Conservation (phyloP, 2,113 vertebrate genomes). For the Poicephalus gulielmi region DNA sequence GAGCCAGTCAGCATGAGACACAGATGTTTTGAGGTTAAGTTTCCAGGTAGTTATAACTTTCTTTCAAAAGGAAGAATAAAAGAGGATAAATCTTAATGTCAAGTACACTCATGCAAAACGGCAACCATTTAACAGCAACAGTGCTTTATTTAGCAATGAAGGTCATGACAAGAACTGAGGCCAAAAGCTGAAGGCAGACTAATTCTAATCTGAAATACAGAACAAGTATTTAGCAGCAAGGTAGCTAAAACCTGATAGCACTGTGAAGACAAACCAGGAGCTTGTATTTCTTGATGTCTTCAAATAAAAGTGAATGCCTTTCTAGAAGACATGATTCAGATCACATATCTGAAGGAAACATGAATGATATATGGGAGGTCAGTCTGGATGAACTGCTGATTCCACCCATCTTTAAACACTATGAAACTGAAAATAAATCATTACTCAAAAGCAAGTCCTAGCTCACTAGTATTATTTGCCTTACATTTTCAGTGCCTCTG, state of each 20-base stretch:
- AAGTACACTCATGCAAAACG: neutral
- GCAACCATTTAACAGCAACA: neutral
- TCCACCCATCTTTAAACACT: neutral
- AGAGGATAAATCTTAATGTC: neutral
- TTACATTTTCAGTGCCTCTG: neutral
- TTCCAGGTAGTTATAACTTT: neutral
- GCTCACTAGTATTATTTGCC: neutral
- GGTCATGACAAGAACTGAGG: neutral
- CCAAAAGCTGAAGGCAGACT: neutral
- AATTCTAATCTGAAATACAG: neutral
- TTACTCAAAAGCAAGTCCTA: neutral
- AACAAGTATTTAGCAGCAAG: neutral
- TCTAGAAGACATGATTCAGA: neutral
- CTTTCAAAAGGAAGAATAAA: neutral
- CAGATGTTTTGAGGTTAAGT: neutral
- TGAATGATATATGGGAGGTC: neutral
- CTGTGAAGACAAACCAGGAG: neutral
- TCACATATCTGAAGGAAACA: neutral
- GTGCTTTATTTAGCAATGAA: neutral
- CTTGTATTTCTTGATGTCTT: neutral
- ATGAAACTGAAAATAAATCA: neutral
- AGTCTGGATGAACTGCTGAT: neutral
- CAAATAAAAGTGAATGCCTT: neutral
- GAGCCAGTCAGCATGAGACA: neutral
- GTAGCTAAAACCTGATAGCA: neutral